A percentile compares a stretch with the other conserved stretches of the same genome.
Evolutionary conservation across 2,888 invertebrate species (phyloP).

Genomic region (Seira sanloemensis): DNA sequence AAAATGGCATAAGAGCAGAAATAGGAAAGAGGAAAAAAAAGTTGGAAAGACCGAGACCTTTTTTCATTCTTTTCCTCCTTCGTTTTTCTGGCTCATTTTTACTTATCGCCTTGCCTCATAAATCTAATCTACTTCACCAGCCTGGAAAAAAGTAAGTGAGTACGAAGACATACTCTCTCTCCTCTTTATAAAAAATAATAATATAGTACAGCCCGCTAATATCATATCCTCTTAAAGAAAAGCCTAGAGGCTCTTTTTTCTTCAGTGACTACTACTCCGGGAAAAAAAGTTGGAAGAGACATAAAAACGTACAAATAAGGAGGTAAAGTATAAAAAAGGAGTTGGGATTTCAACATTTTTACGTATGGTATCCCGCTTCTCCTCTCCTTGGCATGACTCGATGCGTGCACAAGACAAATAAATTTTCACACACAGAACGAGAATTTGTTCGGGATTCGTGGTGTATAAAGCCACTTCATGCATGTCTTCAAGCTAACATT

Average conservation of each 20-base stretch:
- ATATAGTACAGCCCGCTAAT: neutral
- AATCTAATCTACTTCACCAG: constrained; percentile 60
- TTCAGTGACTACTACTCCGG: too few relatives aligned
- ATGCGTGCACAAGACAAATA: constrained; percentile 56
- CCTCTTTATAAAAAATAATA: neutral
- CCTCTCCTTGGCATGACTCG: neutral
- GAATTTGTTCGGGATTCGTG: constrained; percentile 32
- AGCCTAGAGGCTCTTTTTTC: neutral
- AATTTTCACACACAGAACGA: constrained; percentile 28
- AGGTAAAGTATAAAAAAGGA: neutral
- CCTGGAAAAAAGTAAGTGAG: constrained; percentile 41
- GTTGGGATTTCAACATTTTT: neutral
- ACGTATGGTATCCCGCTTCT: neutral
- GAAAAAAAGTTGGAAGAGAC: neutral
- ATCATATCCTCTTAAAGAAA: neutral
- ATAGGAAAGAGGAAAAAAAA: constrained; percentile 1
- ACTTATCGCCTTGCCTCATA: constrained; percentile 57
- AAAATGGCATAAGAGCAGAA: constrained; percentile 28
- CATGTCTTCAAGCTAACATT: constrained; percentile 15
- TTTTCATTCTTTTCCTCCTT: constrained; percentile 36
- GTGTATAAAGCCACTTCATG: constrained; percentile 30
- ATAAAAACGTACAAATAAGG: neutral
- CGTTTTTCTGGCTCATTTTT: constrained; percentile 56
- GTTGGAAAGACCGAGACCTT: constrained; percentile 29
- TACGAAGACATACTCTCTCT: neutral